These are phyloP conservation scores for Sinocyclocheilus rhinocerous DNA, from an alignment of 2,113 vertebrate genomes.

Conservation along the genomic window DNA sequence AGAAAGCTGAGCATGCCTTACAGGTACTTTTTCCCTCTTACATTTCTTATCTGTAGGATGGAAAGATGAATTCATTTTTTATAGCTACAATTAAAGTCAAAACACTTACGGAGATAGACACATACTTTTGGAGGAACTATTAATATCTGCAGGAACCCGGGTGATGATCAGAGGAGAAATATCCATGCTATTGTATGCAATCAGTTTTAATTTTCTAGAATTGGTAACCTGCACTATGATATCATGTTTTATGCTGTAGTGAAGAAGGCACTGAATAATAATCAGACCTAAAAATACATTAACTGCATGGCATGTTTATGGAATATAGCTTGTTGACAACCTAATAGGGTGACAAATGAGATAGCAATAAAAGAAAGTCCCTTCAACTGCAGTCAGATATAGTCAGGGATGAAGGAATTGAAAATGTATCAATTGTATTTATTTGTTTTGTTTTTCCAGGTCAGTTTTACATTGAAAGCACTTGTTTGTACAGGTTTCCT, in stretches of 20 bases:
- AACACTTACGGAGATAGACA: background rate
- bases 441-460: background rate
- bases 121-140: background rate
- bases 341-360: slow-evolving; percentile 29
- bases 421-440: background rate
- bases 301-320: slow-evolving; percentile 57
- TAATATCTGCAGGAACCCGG: background rate
- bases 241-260: slow-evolving; percentile 25
- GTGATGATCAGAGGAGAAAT: background rate
- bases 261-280: slow-evolving; percentile 30
- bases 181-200: slow-evolving; percentile 1
- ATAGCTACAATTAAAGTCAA: slow-evolving; percentile 32
- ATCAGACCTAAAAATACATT: slow-evolving; percentile 33
- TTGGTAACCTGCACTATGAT: slow-evolving; percentile 19
- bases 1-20: slow-evolving; percentile 37
- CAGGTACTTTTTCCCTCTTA: slow-evolving; percentile 26
- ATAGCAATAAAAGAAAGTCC: background rate
- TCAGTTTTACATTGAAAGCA: slow-evolving; percentile 9
- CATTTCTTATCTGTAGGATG: slow-evolving; percentile 14
- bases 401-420: background rate
- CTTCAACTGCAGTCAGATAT: background rate
- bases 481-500: slow-evolving; percentile 10
- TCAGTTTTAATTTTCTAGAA: slow-evolving; percentile 5
- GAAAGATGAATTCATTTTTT: slow-evolving; percentile 38
- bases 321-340: slow-evolving; percentile 32